Percentiles rank a stretch among this genome's conserved stretches.
These are phyloP conservation scores for Cariama cristata DNA, from an alignment of 2,113 vertebrate species.

Conservation along the genomic window DNA sequence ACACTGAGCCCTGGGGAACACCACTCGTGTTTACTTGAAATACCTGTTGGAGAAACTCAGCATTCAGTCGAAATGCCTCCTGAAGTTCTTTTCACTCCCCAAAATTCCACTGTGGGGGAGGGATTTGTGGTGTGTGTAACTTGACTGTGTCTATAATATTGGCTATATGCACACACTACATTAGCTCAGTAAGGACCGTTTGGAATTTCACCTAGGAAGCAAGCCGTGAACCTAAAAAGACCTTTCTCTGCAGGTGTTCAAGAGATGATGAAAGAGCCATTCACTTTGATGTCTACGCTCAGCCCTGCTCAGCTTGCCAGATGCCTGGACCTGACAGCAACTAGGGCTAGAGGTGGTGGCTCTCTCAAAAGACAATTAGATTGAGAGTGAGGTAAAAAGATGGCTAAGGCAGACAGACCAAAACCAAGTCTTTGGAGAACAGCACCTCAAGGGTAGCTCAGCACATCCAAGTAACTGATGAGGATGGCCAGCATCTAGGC, in stretches of 20 bases:
- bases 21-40: conserved; percentile 31
- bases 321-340: not conserved
- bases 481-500: not conserved
- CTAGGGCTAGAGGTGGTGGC: not conserved
- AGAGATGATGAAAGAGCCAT: not conserved
- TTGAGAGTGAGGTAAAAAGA: not conserved
- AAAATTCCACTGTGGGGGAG: not conserved
- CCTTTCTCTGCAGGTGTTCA: not conserved
- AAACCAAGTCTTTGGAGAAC: not conserved
- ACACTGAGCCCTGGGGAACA: no score
- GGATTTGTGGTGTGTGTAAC: not conserved
- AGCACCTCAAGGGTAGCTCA: not conserved
- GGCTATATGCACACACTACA: not conserved
- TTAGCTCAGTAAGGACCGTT: not conserved
- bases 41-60: not conserved
- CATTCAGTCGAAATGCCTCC: not conserved
- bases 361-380: not conserved
- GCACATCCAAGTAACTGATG: not conserved
- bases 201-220: not conserved
- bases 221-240: not conserved
- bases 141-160: not conserved
- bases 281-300: not conserved
- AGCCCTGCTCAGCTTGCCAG: not conserved
- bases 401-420: not conserved
- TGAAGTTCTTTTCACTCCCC: not conserved